Base-by-base conservation (phyloP, 2,888 invertebrate species). In the Epistrophe grossulariae region DNA sequence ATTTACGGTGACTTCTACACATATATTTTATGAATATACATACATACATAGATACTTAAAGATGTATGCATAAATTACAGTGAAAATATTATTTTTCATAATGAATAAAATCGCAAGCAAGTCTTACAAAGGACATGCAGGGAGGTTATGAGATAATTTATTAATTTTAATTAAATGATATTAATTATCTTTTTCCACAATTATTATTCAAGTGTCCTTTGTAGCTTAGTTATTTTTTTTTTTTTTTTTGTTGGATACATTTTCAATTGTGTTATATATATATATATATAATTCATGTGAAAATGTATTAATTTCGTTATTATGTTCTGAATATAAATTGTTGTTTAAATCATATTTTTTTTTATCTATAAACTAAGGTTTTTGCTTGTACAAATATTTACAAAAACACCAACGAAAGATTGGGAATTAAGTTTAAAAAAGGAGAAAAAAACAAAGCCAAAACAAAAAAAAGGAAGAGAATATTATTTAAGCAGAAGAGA, bases 351-450 rank as follows among this genome's bases (percentile, higher is more conserved):
- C 72, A 78, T 79, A 52, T 64, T 66, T 17, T 71, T 31, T 66
- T 38, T 68, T 72, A 70, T 74, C 81, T 85, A 78, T 71, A 74
- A 55, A 85, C 82, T 81, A 85, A 85, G 59, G 68, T 74, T 84
- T 88, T 89, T 89, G 88, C 89, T 89, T 89, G 81, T 89, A 89
- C 89, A 89, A 90, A 90, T 92, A 92, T 92, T 91, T 92, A 92
- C 92, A 90, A 78, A 90, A 90, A 91, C 90, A 90, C 90, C 89
- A 89, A 89, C 90, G 40, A 77, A 83, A 83, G 45, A 80, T 13
- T 43, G 9, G 24, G 50, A 28, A 19, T 66, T 13, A 43, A 24
- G 3, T 24, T 24, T 24, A 50, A 68, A 70, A 73, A 64, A 68
- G 60, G 50, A 78, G 72, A 79, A 70, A 50, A 72, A 76, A 59